phyloP scores from a whole-genome alignment of 2,797 vertebrate genomes.

The Petrocephalus schoutedeni region DNA sequence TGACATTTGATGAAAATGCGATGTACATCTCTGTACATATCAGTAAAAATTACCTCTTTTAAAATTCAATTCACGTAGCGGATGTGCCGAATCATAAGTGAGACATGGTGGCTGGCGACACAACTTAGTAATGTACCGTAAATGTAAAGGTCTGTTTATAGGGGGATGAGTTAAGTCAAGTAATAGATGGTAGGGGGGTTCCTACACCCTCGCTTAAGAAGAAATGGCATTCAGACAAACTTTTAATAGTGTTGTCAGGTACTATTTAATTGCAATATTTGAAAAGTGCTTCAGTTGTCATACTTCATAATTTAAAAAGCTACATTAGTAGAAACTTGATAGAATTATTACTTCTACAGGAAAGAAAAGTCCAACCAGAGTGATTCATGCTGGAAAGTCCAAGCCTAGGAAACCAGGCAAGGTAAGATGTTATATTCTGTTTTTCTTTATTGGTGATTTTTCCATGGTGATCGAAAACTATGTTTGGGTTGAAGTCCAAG shows the following conservation, averaged over 20 bases:
- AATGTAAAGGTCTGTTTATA: not conserved
- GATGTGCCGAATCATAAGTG: not conserved
- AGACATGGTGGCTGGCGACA: not conserved
- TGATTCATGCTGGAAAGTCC: constrained; percentile 74
- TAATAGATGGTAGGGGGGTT: not conserved
- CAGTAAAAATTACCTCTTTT: not conserved
- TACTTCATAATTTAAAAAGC: not conserved
- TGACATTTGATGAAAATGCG: not conserved
- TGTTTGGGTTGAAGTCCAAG: not conserved
- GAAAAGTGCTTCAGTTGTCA: not conserved
- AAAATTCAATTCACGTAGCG: not conserved
- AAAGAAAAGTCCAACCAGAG: constrained; percentile 62
- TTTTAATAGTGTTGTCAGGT: not conserved
- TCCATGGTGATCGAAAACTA: not conserved
- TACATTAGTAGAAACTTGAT: not conserved
- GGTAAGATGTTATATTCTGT: constrained; percentile 57
- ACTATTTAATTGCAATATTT: not conserved
- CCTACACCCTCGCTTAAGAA: not conserved
- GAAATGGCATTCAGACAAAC: not conserved
- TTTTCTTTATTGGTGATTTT: not conserved
- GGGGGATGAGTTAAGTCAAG: not conserved
- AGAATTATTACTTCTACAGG: constrained; percentile 13
- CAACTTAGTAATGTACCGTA: not conserved
- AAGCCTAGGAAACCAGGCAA: constrained; percentile 76
- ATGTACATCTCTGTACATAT: not conserved